Conservation (phyloP, 2,113 vertebrate genomes). For the Aegotheles bennettii region DNA sequence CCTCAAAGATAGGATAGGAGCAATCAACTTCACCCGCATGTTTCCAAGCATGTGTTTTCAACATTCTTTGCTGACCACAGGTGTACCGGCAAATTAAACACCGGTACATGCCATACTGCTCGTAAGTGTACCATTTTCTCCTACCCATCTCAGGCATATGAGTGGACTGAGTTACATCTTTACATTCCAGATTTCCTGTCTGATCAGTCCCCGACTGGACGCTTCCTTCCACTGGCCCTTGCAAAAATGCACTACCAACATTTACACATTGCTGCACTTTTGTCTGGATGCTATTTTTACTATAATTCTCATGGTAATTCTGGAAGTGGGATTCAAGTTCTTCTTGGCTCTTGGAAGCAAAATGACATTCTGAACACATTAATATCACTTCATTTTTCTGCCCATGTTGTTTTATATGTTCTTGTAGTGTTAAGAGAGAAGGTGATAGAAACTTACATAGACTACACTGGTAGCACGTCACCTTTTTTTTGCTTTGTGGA, state of each 20-base stretch:
- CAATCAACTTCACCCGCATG: conserved; percentile 94
- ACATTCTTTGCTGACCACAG: conserved; percentile 95
- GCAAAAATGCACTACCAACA: not conserved
- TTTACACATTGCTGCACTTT: conserved; percentile 31
- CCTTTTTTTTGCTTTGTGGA: conserved; percentile 68
- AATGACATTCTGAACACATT: conserved; percentile 91
- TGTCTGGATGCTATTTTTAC: not conserved
- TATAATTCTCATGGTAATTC: conserved; percentile 72
- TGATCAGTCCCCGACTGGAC: conserved; percentile 24
- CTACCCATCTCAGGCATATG: conserved; percentile 41
- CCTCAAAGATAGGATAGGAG: conserved; percentile 95
- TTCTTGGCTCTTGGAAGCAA: conserved; percentile 84
- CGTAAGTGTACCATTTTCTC: conserved; percentile 91
- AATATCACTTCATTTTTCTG: conserved; percentile 90
- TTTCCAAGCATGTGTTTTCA: conserved; percentile 98
- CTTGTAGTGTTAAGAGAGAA: conserved; percentile 82
- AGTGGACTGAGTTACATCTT: not conserved
- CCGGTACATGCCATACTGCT: conserved; percentile 91
- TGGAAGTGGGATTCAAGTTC: conserved; percentile 89
- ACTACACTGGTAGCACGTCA: conserved; percentile 92
- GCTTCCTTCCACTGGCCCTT: conserved; percentile 19
- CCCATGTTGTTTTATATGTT: conserved; percentile 88
- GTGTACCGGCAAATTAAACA: conserved; percentile 97
- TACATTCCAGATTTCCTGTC: conserved; percentile 11
- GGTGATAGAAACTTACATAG: conserved; percentile 88